phyloP scores from a whole-genome alignment of 2,888 invertebrate species.

The Ennomos erosarius region DNA sequence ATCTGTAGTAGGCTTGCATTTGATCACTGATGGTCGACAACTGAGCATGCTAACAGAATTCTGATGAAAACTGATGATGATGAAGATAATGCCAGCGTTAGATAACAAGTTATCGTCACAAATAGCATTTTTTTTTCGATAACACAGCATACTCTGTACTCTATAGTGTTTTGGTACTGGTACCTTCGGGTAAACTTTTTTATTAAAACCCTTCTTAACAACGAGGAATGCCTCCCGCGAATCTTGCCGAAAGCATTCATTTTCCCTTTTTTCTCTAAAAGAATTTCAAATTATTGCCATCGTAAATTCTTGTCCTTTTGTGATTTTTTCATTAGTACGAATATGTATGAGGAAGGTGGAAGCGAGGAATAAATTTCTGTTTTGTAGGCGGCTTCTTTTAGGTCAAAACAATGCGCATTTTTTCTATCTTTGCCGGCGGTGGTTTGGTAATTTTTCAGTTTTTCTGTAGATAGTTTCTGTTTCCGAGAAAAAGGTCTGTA shows the following conservation, averaged over 20 bases:
- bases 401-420: background rate
- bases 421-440: background rate
- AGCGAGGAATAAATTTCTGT: slow-evolving; percentile 1
- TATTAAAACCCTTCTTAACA: slow-evolving; percentile 25
- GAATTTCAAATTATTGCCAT: slow-evolving; percentile 31
- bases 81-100: no score
- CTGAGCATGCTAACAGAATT: no score
- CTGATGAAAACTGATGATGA: no score
- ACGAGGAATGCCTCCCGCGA: slow-evolving; percentile 18
- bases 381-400: background rate
- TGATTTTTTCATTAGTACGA: slow-evolving; percentile 24
- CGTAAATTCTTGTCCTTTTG: slow-evolving; percentile 29
- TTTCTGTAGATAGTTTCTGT: background rate
- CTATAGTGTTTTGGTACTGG: background rate
- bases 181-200: slow-evolving; percentile 21
- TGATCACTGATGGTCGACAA: no score
- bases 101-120: no score
- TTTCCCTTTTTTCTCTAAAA: slow-evolving; percentile 17
- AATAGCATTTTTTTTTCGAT: no score
- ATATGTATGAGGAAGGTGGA: slow-evolving; percentile 13
- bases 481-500: no score
- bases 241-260: slow-evolving; percentile 18
- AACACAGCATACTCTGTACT: no score
- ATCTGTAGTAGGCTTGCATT: no score
- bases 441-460: background rate